Conservation (phyloP, 2,888 invertebrate genomes). For the Crocallis elinguaria region DNA sequence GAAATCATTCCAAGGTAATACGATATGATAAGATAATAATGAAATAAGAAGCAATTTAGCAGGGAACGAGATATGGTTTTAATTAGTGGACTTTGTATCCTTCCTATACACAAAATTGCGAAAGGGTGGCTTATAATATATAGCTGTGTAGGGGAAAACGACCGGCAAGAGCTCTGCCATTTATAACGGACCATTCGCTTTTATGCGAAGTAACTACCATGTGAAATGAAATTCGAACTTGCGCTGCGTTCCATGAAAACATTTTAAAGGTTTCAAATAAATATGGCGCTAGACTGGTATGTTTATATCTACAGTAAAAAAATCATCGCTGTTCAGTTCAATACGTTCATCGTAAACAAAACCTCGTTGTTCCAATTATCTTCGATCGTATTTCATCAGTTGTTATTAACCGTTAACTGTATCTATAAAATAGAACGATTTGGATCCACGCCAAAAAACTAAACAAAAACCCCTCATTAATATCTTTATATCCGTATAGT, state of each 20-base stretch:
- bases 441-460: slow-evolving; percentile 50
- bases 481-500: slow-evolving; percentile 44
- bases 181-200: slow-evolving; percentile 62
- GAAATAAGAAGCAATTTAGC: slow-evolving; percentile 13
- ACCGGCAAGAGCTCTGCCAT: slow-evolving; percentile 47
- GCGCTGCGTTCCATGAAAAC: slow-evolving; percentile 16
- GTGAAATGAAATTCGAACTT: slow-evolving; percentile 35
- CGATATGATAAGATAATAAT: slow-evolving; percentile 1
- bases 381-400: slow-evolving; percentile 35
- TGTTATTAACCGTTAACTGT: slow-evolving; percentile 38
- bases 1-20: not conserved
- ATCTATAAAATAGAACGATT: slow-evolving; percentile 39
- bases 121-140: slow-evolving; percentile 17
- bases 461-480: slow-evolving; percentile 44
- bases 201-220: slow-evolving; percentile 46
- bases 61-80: slow-evolving; percentile 20
- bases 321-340: slow-evolving; percentile 8
- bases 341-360: slow-evolving; percentile 33
- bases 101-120: slow-evolving; percentile 17
- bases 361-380: slow-evolving; percentile 37
- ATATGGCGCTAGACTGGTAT: slow-evolving; percentile 3
- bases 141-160: slow-evolving; percentile 21
- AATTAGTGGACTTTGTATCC: slow-evolving; percentile 24
- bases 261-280: slow-evolving; percentile 16
- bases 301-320: not conserved